These are phyloP conservation scores for Tachina fera DNA, from an alignment of 2,888 invertebrate species.

Conservation along the genomic window DNA sequence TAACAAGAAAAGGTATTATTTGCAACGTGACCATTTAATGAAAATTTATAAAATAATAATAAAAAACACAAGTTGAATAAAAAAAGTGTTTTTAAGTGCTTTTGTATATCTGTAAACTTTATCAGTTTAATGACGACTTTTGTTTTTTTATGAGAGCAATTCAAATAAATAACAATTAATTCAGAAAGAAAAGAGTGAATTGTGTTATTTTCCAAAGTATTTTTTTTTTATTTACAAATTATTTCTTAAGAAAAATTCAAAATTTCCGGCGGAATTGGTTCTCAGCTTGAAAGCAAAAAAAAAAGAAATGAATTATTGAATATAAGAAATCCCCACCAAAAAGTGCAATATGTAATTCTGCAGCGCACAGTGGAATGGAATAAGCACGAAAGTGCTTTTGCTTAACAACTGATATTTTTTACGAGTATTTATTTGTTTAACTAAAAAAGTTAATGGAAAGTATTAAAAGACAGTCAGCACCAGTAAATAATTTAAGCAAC, in stretches of 20 bases:
- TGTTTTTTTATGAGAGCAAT: slow-evolving; percentile 20
- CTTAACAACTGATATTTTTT: no score
- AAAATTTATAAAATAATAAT: slow-evolving; percentile 43
- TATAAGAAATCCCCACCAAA: no score
- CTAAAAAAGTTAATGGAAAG: no score
- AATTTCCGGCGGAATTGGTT: not conserved
- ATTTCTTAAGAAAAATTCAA: not conserved
- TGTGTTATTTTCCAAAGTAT: not conserved
- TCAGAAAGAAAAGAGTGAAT: not conserved
- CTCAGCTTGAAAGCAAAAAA: not conserved
- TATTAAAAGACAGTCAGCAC: no score
- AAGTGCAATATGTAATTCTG: no score
- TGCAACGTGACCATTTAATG: slow-evolving; percentile 71
- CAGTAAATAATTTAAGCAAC: no score
- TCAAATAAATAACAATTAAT: slow-evolving; percentile 27
- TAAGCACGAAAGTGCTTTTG: no score
- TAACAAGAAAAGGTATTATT: slow-evolving; percentile 62
- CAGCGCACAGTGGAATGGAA: no score
- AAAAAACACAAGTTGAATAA: slow-evolving; percentile 25
- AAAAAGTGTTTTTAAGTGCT: slow-evolving; percentile 45
- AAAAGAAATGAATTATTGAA: not conserved
- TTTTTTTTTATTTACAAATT: not conserved
- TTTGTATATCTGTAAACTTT: slow-evolving; percentile 25
- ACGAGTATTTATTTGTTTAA: no score
- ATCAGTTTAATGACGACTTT: slow-evolving; percentile 57